These are phyloP conservation scores for Callionymus lyra DNA, from an alignment of 2,113 vertebrate genomes.

Conservation along the genomic window DNA sequence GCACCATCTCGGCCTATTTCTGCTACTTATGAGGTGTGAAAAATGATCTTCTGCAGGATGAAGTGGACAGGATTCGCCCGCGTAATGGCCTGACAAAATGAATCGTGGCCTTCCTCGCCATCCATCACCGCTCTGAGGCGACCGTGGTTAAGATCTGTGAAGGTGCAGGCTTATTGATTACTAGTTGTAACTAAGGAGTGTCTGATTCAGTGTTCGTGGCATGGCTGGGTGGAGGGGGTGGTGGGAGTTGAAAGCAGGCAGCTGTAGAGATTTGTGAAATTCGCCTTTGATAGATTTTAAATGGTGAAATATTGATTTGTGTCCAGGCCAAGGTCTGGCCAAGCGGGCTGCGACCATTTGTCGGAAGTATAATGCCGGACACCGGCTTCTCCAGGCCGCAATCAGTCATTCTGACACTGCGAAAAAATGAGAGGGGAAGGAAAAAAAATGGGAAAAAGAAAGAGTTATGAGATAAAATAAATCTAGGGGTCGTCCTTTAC, in stretches of 20 bases:
- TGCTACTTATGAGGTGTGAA: constrained; percentile 72
- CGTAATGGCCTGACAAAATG: constrained; percentile 99
- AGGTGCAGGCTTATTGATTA: constrained; percentile 99
- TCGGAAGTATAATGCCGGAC: constrained; percentile 86
- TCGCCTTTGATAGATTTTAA: constrained; percentile 98
- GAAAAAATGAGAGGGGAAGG: constrained; percentile 39
- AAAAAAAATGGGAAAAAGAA: constrained; percentile 15
- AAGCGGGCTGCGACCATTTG: constrained; percentile 93
- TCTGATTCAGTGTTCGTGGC: constrained; percentile 95
- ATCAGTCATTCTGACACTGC: constrained; percentile 66
- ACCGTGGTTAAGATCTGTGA: constrained; percentile 98
- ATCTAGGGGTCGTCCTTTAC: constrained; percentile 27
- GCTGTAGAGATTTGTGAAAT: constrained; percentile 81
- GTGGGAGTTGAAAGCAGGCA: constrained; percentile 65
- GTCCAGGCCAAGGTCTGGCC: constrained; percentile 95
- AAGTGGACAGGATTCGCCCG: constrained; percentile 80
- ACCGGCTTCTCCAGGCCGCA: constrained; percentile 71
- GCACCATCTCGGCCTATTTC: constrained; percentile 39
- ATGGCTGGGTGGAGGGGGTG: constrained; percentile 3
- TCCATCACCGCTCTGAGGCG: constrained; percentile 94
- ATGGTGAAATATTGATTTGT: constrained; percentile 99
- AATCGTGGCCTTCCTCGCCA: constrained; percentile 95
- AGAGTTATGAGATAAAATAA: constrained; percentile 34
- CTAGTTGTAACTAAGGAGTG: constrained; percentile 96
- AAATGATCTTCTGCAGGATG: constrained; percentile 89